Evolutionary conservation across 1,140 invertebrate genomes (phyloP).

Genomic region (Ceratitis capitata): DNA sequence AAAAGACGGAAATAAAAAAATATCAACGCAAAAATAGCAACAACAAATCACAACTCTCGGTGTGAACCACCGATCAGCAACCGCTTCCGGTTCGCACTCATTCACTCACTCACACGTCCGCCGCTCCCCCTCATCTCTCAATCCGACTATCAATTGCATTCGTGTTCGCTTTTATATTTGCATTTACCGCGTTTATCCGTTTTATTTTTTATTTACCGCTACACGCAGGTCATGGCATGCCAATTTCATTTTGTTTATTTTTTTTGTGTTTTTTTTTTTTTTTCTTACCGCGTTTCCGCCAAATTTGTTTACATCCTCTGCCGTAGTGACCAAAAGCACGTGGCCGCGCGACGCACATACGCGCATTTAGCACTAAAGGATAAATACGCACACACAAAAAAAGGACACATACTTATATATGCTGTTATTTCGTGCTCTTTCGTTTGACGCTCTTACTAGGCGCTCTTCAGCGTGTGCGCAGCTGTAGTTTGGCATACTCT

Average conservation of each 20-base stretch:
- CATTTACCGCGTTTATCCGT: constrained; percentile 11
- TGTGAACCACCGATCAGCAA: background rate
- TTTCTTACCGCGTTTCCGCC: constrained; percentile 17
- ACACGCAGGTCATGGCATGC: too few relatives aligned
- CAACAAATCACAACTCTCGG: background rate
- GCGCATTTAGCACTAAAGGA: background rate
- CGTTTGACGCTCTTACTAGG: background rate
- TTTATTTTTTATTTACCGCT: background rate
- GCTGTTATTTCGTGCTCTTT: background rate
- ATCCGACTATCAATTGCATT: background rate
- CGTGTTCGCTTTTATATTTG: background rate
- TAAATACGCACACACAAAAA: background rate
- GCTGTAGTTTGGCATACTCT: background rate
- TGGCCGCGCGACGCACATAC: background rate
- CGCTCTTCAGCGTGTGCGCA: background rate
- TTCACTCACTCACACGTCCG: background rate
- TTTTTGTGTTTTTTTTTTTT: too few relatives aligned
- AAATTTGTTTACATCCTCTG: constrained; percentile 24
- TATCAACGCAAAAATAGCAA: background rate
- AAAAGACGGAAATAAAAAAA: background rate
- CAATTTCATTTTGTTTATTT: constrained; percentile 7
- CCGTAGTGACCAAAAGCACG: background rate
- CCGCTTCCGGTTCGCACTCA: constrained; percentile 6
- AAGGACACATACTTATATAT: background rate
- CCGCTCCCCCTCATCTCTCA: background rate